A percentile compares a stretch with the other conserved stretches of the same genome.
Evolutionary conservation across 92 coral and sea anemone genomes (phyloP).

Genomic region (Ricordea florida): DNA sequence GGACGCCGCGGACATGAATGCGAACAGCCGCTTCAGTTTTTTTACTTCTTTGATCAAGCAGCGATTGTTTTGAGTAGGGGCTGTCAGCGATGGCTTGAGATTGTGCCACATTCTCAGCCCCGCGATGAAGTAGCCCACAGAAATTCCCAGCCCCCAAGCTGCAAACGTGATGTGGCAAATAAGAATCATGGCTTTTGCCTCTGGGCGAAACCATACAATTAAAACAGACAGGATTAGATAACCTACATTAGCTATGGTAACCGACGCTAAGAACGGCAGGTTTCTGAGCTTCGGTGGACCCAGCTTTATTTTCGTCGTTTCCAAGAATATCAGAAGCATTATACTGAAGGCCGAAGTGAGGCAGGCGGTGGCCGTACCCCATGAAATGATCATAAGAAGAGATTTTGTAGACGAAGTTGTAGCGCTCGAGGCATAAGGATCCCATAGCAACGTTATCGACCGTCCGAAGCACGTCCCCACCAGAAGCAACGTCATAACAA

Average conservation of each 20-base stretch:
- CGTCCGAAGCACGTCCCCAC: conserved; percentile 55
- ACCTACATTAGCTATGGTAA: conserved; percentile 45
- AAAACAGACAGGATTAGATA: conserved; percentile 66
- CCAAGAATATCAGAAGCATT: conserved; percentile 62
- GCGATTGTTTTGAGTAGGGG: neutral
- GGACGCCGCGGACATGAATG: conserved; percentile 56
- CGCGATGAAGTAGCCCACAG: conserved; percentile 62
- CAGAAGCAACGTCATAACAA: conserved; percentile 27
- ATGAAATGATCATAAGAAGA: conserved; percentile 9
- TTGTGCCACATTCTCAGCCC: conserved; percentile 62
- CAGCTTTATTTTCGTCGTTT: conserved; percentile 59
- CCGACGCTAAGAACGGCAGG: conserved; percentile 30
- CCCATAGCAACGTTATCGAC: conserved; percentile 49
- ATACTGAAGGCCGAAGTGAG: conserved; percentile 80
- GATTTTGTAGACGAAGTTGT: conserved; percentile 2
- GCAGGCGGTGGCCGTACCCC: conserved; percentile 70
- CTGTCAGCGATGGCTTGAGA: conserved; percentile 39
- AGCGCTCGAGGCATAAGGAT: conserved; percentile 61
- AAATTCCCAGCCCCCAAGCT: conserved; percentile 69
- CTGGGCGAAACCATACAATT: conserved; percentile 51
- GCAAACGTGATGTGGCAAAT: conserved; percentile 68
- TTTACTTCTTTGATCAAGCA: conserved; percentile 28
- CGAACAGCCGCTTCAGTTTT: conserved; percentile 47
- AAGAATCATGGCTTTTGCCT: conserved; percentile 43
- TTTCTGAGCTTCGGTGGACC: conserved; percentile 50